Conservation (phyloP, 2,797 vertebrate species). For the Capromys pilorides region DNA sequence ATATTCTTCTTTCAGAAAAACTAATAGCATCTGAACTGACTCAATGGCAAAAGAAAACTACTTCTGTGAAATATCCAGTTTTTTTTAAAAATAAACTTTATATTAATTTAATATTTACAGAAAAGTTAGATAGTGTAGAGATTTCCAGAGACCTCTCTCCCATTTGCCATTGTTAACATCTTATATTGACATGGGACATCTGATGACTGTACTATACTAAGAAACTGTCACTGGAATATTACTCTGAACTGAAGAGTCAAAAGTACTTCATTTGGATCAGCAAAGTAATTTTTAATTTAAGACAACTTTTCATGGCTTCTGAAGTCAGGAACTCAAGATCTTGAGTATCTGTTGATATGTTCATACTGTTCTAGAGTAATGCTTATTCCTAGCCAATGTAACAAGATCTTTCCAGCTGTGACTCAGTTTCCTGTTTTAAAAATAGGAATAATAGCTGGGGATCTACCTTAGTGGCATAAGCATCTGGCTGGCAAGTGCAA, state of each 20-base stretch:
- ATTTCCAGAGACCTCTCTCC: not conserved
- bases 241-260: not conserved
- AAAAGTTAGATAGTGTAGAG: not conserved
- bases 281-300: conserved; percentile 52
- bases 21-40: not conserved
- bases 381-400: not conserved
- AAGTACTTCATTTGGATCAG: conserved; percentile 7
- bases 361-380: conserved; percentile 19
- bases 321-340: conserved; percentile 24
- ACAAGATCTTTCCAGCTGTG: not conserved
- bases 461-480: too few relatives aligned
- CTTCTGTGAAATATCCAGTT: conserved; percentile 6
- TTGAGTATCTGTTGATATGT: not conserved
- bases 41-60: not conserved
- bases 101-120: conserved; percentile 47
- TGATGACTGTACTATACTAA: not conserved
- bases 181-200: not conserved
- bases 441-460: not conserved
- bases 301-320: not conserved
- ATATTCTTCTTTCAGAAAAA: conserved; percentile 49
- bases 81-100: conserved; percentile 3
- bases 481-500: too few relatives aligned
- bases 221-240: not conserved
- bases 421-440: conserved; percentile 54
- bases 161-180: not conserved